These are phyloP conservation scores for Idris sp. DNA, from an alignment of 1,140 invertebrate species.

Conservation along the genomic window DNA sequence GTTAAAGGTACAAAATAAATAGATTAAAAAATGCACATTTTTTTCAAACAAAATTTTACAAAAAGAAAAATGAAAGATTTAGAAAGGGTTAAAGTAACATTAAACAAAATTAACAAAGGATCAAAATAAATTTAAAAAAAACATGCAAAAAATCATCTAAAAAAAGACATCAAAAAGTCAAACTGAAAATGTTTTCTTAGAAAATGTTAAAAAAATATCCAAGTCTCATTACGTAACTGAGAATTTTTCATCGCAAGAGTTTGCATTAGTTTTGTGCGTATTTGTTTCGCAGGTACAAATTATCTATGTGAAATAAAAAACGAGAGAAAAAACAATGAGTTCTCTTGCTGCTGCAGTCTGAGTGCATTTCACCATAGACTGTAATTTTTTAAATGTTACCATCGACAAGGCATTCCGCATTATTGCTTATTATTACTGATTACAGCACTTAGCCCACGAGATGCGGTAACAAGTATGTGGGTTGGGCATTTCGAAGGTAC, in stretches of 20 bases:
- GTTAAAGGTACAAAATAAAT: no score
- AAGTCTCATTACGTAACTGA: conserved; percentile 1
- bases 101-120: no score
- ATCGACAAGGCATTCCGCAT: conserved; percentile 45
- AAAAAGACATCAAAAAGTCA: neutral
- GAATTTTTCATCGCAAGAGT: conserved; percentile 12
- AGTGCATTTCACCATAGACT: conserved; percentile 51
- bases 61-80: no score
- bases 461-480: conserved; percentile 62
- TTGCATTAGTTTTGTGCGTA: conserved; percentile 24
- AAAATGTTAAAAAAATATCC: no score
- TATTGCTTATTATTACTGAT: conserved; percentile 63
- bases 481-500: conserved; percentile 47
- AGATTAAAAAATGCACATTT: no score
- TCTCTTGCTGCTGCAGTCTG: conserved; percentile 18
- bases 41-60: no score
- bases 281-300: conserved; percentile 29
- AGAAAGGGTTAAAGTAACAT: no score
- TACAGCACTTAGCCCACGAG: conserved; percentile 61
- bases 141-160: no score
- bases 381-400: conserved; percentile 59
- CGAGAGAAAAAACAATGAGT: conserved; percentile 47
- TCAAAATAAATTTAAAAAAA: neutral
- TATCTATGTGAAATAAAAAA: no score
- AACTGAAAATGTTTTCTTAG: neutral